phyloP scores from a whole-genome alignment of 2,888 invertebrate genomes.

The Trachelus iudaicus region DNA sequence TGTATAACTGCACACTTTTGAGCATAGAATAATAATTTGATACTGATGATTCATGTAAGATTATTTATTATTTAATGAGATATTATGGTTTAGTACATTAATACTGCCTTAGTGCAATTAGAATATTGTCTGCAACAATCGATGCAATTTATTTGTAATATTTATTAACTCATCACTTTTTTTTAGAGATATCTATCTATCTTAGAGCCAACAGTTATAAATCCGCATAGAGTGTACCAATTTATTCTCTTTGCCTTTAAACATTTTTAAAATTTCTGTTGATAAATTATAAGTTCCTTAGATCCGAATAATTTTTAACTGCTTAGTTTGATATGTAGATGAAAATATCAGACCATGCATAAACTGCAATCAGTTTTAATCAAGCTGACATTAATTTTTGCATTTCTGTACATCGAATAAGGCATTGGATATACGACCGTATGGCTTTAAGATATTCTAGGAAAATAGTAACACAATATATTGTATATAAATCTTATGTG shows the following conservation, averaged over 20 bases:
- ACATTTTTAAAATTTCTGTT: background rate
- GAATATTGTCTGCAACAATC: constrained; percentile 8
- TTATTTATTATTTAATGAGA: constrained; percentile 7
- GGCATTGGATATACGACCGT: constrained; percentile 20
- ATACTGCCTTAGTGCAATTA: constrained; percentile 2
- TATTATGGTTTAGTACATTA: constrained; percentile 3
- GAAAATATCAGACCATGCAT: background rate
- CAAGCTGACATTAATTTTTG: constrained; percentile 5
- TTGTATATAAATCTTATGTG: constrained; percentile 29
- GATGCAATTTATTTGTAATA: constrained; percentile 20
- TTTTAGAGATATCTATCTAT: constrained; percentile 16
- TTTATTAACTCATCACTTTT: constrained; percentile 16
- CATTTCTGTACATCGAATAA: constrained; percentile 5
- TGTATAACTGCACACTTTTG: constrained; percentile 8
- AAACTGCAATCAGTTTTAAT: background rate
- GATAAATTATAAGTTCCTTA: background rate
- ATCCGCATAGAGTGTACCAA: constrained; percentile 3
- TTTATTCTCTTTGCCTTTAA: background rate
- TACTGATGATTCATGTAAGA: background rate
- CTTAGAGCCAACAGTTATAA: constrained; percentile 27
- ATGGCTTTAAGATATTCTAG: constrained; percentile 28
- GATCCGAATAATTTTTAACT: background rate
- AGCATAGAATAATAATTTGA: constrained; percentile 12
- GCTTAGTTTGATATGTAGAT: background rate
- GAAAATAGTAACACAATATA: constrained; percentile 20